Percentiles rank a stretch among this genome's conserved stretches.
These are phyloP conservation scores for Heteropelma amictum DNA, from an alignment of 2,888 invertebrate genomes.

Conservation along the genomic window DNA sequence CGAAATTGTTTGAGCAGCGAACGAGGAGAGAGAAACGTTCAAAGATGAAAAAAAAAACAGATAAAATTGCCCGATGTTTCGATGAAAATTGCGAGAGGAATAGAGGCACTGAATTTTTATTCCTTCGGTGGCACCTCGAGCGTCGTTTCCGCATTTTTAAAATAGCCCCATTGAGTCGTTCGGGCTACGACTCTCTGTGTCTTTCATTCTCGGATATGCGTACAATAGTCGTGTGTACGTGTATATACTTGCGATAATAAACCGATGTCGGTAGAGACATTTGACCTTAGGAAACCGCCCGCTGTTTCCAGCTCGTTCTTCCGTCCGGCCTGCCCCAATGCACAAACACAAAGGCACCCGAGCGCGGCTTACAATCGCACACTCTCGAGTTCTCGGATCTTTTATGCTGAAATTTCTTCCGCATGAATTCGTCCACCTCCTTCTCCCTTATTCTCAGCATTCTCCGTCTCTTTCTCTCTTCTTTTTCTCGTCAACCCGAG, in stretches of 20 bases:
- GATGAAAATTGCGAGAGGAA: neutral
- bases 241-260: conserved; percentile 61
- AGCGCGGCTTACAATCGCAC: neutral
- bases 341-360: neutral
- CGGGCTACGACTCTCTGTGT: conserved; percentile 21
- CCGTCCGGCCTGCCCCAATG: conserved; percentile 61
- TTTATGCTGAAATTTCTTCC: conserved; percentile 36
- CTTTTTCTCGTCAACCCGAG: conserved; percentile 58
- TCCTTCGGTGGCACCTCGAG: neutral
- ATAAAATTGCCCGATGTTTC: too few relatives aligned
- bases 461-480: conserved; percentile 11
- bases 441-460: too few relatives aligned
- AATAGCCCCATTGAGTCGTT: conserved; percentile 38
- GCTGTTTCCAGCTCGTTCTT: conserved; percentile 72
- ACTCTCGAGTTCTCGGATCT: conserved; percentile 30
- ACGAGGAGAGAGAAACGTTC: neutral
- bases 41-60: neutral
- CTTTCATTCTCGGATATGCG: too few relatives aligned
- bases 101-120: neutral
- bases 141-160: conserved; percentile 38
- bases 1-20: too few relatives aligned
- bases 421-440: conserved; percentile 19
- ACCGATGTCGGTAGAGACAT: conserved; percentile 73
- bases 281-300: conserved; percentile 75
- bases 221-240: too few relatives aligned